Evolutionary conservation across 2,797 vertebrate species (phyloP).

Genomic region (Australoheros facetus): DNA sequence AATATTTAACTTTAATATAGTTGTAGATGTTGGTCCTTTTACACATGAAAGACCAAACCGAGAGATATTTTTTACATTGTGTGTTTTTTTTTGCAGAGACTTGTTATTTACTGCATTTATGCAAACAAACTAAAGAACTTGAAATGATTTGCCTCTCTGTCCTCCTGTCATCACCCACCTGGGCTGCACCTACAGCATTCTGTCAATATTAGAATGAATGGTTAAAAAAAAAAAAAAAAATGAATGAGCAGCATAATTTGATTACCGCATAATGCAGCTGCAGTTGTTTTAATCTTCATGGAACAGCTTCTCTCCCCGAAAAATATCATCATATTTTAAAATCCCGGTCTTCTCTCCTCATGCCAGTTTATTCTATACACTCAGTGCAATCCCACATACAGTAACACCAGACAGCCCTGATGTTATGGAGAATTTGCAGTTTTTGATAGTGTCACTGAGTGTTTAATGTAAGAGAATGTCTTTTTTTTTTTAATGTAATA

Average conservation of each 20-base stretch:
- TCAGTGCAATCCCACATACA: background rate
- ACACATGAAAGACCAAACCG: background rate
- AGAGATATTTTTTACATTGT: background rate
- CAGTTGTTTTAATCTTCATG: background rate
- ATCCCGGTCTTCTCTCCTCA: background rate
- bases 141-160: no score
- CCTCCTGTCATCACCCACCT: no score
- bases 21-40: background rate
- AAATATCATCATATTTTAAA: background rate
- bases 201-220: background rate
- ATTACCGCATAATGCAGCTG: background rate
- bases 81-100: no score
- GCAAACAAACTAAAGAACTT: no score
- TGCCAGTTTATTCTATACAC: background rate
- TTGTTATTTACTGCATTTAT: no score
- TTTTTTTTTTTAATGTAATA: background rate
- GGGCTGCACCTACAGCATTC: background rate
- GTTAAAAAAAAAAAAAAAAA: background rate
- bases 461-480: background rate
- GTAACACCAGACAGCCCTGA: background rate
- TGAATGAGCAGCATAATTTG: background rate
- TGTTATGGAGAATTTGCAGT: background rate
- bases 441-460: background rate
- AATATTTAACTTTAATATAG: conserved; percentile 4
- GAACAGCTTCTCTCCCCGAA: background rate